Evolutionary conservation across 2,797 vertebrate genomes (phyloP), one percentile per base, ranked within the genome.

Genomic region (Eulemur mongoz): DNA sequence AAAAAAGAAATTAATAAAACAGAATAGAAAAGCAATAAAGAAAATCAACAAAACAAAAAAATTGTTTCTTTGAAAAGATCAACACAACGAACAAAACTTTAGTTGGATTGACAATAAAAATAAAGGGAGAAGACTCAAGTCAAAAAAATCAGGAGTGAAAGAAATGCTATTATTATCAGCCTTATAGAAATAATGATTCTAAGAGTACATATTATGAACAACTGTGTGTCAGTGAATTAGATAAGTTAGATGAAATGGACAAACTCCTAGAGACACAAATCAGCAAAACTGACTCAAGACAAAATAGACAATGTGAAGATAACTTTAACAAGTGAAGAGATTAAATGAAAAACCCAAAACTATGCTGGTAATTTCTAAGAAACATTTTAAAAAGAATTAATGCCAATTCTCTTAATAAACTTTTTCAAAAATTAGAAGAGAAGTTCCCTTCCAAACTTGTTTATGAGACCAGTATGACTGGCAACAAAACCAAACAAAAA

Each of bases 61-160:
- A 22, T 69, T 20, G 5, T n/a, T n/a, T 78, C 15, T 92, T 48
- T 88, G 32, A 78, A 78, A 43, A 79, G 13, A 72, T 72, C 12
- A 95, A 90, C 4, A 91, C 85, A 81, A 61, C 59, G 5, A 50
- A 52, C 9, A 91, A 90, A 86, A 70, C 23, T 78, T 94, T 79
- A 86, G 35, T 40, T 84, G 9, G 20, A 65, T 7, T 92, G 25
- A 67, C 18, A 32, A 76, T 82, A 22, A 52, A 25, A 59, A 20
- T 76, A 76, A 65, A 59, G 12, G 72, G 22, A 40, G 8, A 52
- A 69, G 40, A 59, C 48, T 89, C 5, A 40, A 45, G 59, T 59
- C 45, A 50, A n/a, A 63, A 79, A 87, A 45, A 43, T 50, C 27
- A 87, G 18, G 5, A 43, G 32, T 13, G 17, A 70, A 93, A 65